Conservation (phyloP, 2,888 invertebrate species). For the Volucella inflata region DNA sequence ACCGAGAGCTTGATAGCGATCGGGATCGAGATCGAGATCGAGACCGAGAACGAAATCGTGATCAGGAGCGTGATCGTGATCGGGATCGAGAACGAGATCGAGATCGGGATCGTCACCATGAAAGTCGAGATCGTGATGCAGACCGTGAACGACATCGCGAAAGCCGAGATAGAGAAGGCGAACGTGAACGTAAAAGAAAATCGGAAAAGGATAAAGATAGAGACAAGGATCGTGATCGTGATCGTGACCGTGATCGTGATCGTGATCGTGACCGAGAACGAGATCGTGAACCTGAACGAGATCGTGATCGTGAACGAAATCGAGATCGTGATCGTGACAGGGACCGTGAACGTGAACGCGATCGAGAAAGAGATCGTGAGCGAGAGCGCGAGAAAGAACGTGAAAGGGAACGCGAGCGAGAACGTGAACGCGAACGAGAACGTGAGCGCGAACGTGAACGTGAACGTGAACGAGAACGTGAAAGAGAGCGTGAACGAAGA, state of each 20-base stretch:
- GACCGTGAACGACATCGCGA: constrained; percentile 44
- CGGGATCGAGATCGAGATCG: constrained; percentile 67
- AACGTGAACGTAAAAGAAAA: constrained; percentile 82
- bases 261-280: not conserved
- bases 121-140: constrained; percentile 41
- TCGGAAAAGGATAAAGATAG: constrained; percentile 23
- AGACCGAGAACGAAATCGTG: constrained; percentile 59
- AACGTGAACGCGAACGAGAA: constrained; percentile 80
- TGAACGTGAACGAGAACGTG: constrained; percentile 79
- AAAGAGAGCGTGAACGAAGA: constrained; percentile 78
- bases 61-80: constrained; percentile 64
- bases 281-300: constrained; percentile 78
- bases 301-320: constrained; percentile 80
- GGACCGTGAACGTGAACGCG: constrained; percentile 84
- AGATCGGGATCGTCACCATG: constrained; percentile 58
- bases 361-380: constrained; percentile 84
- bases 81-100: constrained; percentile 72
- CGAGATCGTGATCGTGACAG: constrained; percentile 78
- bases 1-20: too few relatives aligned
- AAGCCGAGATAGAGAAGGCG: constrained; percentile 80
- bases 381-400: constrained; percentile 78
- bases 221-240: too few relatives aligned
- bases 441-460: constrained; percentile 82
- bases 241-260: constrained; percentile 41
- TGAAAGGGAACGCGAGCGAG: constrained; percentile 76